Percentiles rank a stretch among this genome's conserved stretches.
Conservation (phyloP, 2,113 vertebrate species). For the Ardeotis arabs region DNA sequence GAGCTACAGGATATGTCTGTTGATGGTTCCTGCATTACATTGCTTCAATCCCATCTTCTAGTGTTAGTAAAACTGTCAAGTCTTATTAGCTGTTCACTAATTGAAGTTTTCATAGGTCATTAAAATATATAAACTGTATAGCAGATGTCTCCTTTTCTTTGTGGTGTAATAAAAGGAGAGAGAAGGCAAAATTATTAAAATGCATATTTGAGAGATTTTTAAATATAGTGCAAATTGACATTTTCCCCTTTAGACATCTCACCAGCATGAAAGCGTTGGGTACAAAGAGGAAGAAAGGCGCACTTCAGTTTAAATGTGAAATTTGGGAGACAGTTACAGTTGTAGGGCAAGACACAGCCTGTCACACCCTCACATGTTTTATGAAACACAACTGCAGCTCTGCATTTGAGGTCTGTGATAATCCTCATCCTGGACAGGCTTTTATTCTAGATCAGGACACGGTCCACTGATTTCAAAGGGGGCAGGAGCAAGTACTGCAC, state of each 20-base stretch:
- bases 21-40: not conserved
- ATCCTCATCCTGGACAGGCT: not conserved
- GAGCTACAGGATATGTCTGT: not conserved
- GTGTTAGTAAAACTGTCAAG: conserved; percentile 5
- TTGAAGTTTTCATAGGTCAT: conserved; percentile 14
- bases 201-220: not conserved
- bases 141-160: not conserved
- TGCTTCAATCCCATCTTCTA: not conserved
- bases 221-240: not conserved
- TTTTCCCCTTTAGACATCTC: not conserved
- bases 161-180: not conserved
- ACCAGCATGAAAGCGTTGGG: not conserved
- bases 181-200: not conserved
- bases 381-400: not conserved
- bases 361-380: accelerated
- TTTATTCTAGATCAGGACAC: not conserved
- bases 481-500: not conserved
- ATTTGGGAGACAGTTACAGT: not conserved
- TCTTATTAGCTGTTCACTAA: not conserved
- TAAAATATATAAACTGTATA: not conserved
- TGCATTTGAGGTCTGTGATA: not conserved
- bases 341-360: not conserved
- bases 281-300: accelerated
- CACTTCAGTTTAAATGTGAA: not conserved
- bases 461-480: not conserved